A percentile compares a stretch with the other conserved stretches of the same genome.
Conservation (phyloP, 1,140 invertebrate genomes). For the Drosophila sulfurigaster region DNA sequence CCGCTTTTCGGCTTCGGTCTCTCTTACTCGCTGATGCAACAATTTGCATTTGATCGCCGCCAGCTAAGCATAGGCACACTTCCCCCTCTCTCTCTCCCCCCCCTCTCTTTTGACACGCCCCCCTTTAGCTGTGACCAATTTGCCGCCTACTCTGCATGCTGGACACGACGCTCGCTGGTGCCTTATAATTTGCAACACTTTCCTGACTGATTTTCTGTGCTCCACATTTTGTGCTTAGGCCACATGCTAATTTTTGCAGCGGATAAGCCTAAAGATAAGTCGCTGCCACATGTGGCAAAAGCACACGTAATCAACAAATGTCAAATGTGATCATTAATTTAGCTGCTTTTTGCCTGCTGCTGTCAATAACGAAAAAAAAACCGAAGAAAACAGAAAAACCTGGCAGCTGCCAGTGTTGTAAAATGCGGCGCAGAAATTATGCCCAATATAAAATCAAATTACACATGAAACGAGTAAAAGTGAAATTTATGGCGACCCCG, state of each 20-base stretch:
- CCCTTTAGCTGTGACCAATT: slow-evolving; percentile 32
- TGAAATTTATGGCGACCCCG: slow-evolving; percentile 68
- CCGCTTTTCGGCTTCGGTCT: slow-evolving; percentile 36
- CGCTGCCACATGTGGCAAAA: slow-evolving; percentile 15
- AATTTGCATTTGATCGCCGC: slow-evolving; percentile 60
- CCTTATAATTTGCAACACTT: slow-evolving; percentile 57
- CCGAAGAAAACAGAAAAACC: not conserved
- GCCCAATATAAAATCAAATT: slow-evolving; percentile 41
- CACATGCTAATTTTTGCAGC: slow-evolving; percentile 8
- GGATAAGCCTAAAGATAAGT: slow-evolving; percentile 8
- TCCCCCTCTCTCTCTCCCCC: not conserved
- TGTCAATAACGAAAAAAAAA: slow-evolving; percentile 1
- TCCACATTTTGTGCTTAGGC: slow-evolving; percentile 14
- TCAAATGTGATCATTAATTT: slow-evolving; percentile 45
- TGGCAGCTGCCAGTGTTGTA: slow-evolving; percentile 25
- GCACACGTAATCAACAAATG: slow-evolving; percentile 27
- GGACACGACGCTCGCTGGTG: slow-evolving; percentile 15
- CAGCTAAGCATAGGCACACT: slow-evolving; percentile 4
- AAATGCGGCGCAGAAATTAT: slow-evolving; percentile 20
- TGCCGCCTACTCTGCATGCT: slow-evolving; percentile 33
- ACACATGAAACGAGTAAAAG: slow-evolving; percentile 52
- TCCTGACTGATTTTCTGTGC: slow-evolving; percentile 19
- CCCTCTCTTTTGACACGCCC: not conserved
- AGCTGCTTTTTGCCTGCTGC: not conserved
- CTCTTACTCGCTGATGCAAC: slow-evolving; percentile 54